These are phyloP conservation scores for Neofelis nebulosa DNA, from an alignment of 2,113 vertebrate genomes.

Conservation along the genomic window DNA sequence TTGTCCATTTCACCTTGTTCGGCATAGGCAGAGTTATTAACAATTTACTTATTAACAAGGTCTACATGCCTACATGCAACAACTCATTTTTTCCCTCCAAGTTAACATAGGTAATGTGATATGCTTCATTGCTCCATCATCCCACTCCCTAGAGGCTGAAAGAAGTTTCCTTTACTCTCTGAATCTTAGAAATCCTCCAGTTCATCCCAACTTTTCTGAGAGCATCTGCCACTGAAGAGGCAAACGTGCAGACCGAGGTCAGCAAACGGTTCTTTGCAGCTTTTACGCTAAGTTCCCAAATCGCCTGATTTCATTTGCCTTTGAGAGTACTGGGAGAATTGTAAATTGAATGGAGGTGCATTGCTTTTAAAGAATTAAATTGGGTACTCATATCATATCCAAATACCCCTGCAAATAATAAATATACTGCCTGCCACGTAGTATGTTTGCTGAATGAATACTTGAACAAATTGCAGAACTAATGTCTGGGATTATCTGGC, in stretches of 20 bases:
- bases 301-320: slow-evolving; percentile 16
- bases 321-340: background rate
- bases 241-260: slow-evolving; percentile 12
- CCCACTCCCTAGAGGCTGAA: background rate
- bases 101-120: background rate
- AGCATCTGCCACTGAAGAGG: background rate
- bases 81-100: background rate
- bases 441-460: background rate
- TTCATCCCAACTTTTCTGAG: background rate
- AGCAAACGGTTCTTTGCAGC: background rate
- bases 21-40: background rate
- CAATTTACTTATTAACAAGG: slow-evolving; percentile 30
- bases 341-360: background rate
- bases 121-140: background rate
- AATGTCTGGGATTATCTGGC: background rate
- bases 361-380: slow-evolving; percentile 43
- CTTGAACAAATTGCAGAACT: background rate
- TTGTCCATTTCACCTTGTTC: slow-evolving; percentile 11
- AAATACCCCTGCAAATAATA: background rate
- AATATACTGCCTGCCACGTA: background rate
- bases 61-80: background rate
- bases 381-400: background rate
- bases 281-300: background rate
- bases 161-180: background rate
- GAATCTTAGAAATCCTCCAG: background rate